Evolutionary conservation across 2,113 vertebrate species (phyloP), one percentile per base, ranked within the genome.

Genomic region (Tinamus guttatus): DNA sequence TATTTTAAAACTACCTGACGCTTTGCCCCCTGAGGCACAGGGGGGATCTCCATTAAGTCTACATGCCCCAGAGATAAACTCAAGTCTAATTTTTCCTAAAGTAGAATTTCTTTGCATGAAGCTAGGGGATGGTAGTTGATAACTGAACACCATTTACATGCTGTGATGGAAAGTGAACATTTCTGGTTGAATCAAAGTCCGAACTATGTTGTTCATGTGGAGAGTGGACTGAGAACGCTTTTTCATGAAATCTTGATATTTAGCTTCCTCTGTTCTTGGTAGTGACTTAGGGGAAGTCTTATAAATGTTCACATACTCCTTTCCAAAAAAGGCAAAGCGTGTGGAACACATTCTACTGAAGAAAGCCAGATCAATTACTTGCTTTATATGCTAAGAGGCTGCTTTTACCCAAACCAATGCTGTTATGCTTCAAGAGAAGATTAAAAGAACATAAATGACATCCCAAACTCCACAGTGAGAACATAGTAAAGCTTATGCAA

Each of bases 321-420:
- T 64, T 83, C 87, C 85, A 90, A 90, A 96, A 94, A 90, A 91
- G 82, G 89, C 86, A 81, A 93, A 83, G 60, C 15, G 13, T 81
- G 86, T 78, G 83, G 91, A 77, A 95, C 2, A 28, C 56, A 90
- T 88, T 94, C 52, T 70, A 7, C 79, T 88, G 71, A 81, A 75
- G 68, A 90, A 92, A 89, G 38, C 60, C 91, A 87, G 87, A 96
- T 88, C 89, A 81, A 85, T 89, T 80, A 79, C 67, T 94, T 80
- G 59, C 52, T 95, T 91, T 85, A 7, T 45, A 74, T 21, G 5
- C 82, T 74, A 89, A 41, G 43, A 85, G 71, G 54, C 91, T 95
- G 84, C 93, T 93, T 89, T 87, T 74, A 83, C 75, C 81, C 87
- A 84, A 69, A 89, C 70, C 62, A 89, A 59, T 4, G 70, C 65